These are phyloP conservation scores for Drosophila multiciliata DNA, from an alignment of 2,888 invertebrate genomes.

Conservation along the genomic window DNA sequence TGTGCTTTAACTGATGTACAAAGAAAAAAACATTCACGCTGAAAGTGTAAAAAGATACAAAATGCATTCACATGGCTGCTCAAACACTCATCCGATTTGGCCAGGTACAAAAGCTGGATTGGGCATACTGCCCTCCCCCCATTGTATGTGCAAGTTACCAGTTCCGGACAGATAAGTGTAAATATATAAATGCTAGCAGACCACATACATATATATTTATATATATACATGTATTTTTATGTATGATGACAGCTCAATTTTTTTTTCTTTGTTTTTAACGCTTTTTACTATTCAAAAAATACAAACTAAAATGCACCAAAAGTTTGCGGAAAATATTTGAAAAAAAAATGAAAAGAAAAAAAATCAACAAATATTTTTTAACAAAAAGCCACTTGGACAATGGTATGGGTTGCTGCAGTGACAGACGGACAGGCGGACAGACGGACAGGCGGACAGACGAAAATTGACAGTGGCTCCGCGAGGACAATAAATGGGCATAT, in stretches of 20 bases:
- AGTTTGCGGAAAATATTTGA: slow-evolving; percentile 58
- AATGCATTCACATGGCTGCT: slow-evolving; percentile 37
- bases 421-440: background rate
- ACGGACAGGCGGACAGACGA: slow-evolving; percentile 5
- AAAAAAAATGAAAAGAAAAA: slow-evolving; percentile 3
- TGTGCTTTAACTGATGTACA: slow-evolving; percentile 6
- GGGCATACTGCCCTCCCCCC: slow-evolving; percentile 5
- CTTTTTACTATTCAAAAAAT: slow-evolving; percentile 43
- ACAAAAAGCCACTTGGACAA: slow-evolving; percentile 60
- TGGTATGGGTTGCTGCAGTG: slow-evolving; percentile 4
- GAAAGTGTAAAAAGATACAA: slow-evolving; percentile 37
- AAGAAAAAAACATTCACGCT: slow-evolving; percentile 13
- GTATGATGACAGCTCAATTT: slow-evolving; percentile 68
- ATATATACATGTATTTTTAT: slow-evolving; percentile 48
- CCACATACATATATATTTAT: background rate
- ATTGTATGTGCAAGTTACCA: slow-evolving; percentile 3
- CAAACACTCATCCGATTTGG: slow-evolving; percentile 40
- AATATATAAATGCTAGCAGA: slow-evolving; percentile 2
- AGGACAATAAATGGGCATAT: slow-evolving; percentile 72
- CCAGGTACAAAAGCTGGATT: slow-evolving; percentile 22
- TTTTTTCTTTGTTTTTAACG: slow-evolving; percentile 61
- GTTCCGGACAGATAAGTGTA: background rate
- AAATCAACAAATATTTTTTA: slow-evolving; percentile 23
- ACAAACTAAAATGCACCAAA: slow-evolving; percentile 48
- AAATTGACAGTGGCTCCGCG: slow-evolving; percentile 47